Conservation (phyloP, 2,888 invertebrate species). For the Shargacucullia verbasci region DNA sequence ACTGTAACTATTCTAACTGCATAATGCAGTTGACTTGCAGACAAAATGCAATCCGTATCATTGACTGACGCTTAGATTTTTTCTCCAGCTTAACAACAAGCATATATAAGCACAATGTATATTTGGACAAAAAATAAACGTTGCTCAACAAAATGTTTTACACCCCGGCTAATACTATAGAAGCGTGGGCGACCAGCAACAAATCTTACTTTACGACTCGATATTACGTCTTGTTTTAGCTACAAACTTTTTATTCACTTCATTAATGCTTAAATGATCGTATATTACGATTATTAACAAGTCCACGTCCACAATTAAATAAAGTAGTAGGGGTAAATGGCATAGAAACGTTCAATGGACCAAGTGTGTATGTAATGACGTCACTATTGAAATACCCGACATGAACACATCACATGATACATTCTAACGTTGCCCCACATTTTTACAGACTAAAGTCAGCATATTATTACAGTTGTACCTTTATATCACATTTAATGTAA, state of each 20-base stretch:
- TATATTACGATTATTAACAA: slow-evolving; percentile 1
- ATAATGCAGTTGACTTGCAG: too few relatives aligned
- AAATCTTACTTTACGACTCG: slow-evolving; percentile 44
- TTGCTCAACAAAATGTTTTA: background rate
- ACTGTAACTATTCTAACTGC: too few relatives aligned
- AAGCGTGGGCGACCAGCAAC: slow-evolving; percentile 48
- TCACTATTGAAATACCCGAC: slow-evolving; percentile 12
- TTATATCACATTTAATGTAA: slow-evolving; percentile 16
- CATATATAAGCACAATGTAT: too few relatives aligned
- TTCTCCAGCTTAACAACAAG: too few relatives aligned
- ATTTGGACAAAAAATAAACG: background rate
- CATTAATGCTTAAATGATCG: slow-evolving; percentile 10
- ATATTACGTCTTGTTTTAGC: slow-evolving; percentile 48
- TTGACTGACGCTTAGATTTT: too few relatives aligned
- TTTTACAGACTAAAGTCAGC: slow-evolving; percentile 3
- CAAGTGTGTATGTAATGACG: slow-evolving; percentile 7
- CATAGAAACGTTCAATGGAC: slow-evolving; percentile 6
- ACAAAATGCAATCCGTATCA: too few relatives aligned
- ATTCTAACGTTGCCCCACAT: slow-evolving; percentile 3
- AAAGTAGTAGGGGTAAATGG: slow-evolving; percentile 5
- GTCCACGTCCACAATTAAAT: background rate
- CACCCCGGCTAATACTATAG: slow-evolving; percentile 7
- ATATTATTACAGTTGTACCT: slow-evolving; percentile 17
- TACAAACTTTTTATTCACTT: slow-evolving; percentile 34
- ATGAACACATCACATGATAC: slow-evolving; percentile 16